Base-by-base conservation (phyloP, 2,888 invertebrate species). In the Drosophila nr. perissopoda region DNA sequence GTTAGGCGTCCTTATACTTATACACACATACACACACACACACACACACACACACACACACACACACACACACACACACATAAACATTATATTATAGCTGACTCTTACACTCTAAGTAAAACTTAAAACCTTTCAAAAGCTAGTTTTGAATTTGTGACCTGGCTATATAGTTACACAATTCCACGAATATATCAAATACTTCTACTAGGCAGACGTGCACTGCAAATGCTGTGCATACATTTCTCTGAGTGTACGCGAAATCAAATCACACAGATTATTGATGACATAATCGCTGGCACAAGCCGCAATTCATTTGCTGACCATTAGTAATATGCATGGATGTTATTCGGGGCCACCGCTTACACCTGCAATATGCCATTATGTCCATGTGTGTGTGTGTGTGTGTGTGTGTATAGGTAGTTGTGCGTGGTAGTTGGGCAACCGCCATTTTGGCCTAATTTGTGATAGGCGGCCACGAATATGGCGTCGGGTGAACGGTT, bases 251-350 rank as follows among this genome's bases (percentile, higher is more conserved):
- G 59, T n/a, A 34, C 13, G 2, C 34, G 31, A 54, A 58, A 40
- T 54, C 49, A 42, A 42, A 70, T 63, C 49, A 33, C 42, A 38
- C 53, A 33, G 27, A 64, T 67, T 49, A 68, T 68, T 58, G 51
- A 73, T 78, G 61, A 65, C 74, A 76, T 73, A 76, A 76, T 78
- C 74, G 64, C 31, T 25, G 58, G 25, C 45, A 53, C 27, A 54
- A 49, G 40, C 36, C 49, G 60, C 74, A 57, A 77, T 63, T 76
- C 73, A 73, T 73, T 63, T 58, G 42, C 34, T 11, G 60, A 16
- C 49, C 78, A 64, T 72, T 63, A 71, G 34, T 62, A 56, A 42
- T 56, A 57, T 66, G 52, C 52, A 68, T 53, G 40, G 38, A 27
- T 52, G 59, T 45, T 36, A 42, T 54, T 49, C 38, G 40, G 27